Evolutionary conservation across 2,113 vertebrate genomes (phyloP), one percentile per base, ranked within the genome.

Genomic region (Cinclus mexicanus): DNA sequence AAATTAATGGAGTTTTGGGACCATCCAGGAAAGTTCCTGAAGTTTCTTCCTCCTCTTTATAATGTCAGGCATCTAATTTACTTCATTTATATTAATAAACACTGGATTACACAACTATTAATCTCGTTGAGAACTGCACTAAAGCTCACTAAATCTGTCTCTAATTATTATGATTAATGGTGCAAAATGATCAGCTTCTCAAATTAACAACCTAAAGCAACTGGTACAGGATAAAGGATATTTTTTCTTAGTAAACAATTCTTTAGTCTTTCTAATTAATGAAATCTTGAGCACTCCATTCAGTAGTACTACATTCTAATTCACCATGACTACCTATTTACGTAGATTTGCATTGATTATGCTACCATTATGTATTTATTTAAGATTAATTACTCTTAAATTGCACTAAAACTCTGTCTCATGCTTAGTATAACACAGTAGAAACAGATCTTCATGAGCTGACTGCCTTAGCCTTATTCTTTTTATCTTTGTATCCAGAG

Each of bases 1-100:
- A 93, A 97, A 97, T 96, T 94, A 96, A 96, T 85, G 81, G 90
- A 74, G 85, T 89, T 97, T 81, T 28, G 68, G 87, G 91, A 95
- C 3, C 59, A 96, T 83, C 89, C 64, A 80, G 13, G 41, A 91
- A 98, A 94, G 87, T 96, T 96, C 70, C 81, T 39, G 25, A 85
- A 94, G 90, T 93, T 97, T 97, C 90, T 94, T 93, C 87, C 71
- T 95, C 70, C 80, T 85, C 91, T 97, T 97, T 95, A 96, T 96
- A 98, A 95, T 96, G 95, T 69, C 96, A 97, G 50, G 60, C 41
- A 95, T 96, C 91, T 97, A 98, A 98, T 97, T 96, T 97, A 97
- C 95, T 92, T 97, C 97, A 97, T 98, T 98, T 98, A 97, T 98
- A 97, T 97, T 98, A 98, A 98, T 97, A 98, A 98, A 95, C 15